Evolutionary conservation across 92 coral and sea anemone species (phyloP), one percentile per base, ranked within the genome.

Genomic region (Siderastrea radians): DNA sequence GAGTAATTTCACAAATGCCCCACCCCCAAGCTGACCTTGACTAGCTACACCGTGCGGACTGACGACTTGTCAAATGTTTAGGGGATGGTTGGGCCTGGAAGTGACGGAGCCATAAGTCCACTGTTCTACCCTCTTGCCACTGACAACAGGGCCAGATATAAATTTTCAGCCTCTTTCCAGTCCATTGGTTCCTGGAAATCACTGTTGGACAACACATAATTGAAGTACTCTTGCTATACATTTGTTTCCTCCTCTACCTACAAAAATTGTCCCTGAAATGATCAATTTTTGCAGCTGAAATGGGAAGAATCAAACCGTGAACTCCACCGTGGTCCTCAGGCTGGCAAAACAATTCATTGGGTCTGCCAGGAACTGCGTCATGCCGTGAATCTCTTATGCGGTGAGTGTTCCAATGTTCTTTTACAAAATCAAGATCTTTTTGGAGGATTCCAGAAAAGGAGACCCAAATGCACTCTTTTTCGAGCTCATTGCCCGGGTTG

Each of bases 401-500:
- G 58, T 91, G 94, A 51, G 91, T 91, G 78, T 91, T 91, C 92
- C 89, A 88, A 68, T 91, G 94, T 67, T 82, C 94, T 88, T 79
- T 81, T 16, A 77, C 74, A n/a, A 67, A 49, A 75, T 84, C 16
- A 3, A 72, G 80, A 61, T 84, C 81, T 51, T 72, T 17, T 61
- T 84, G 87, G 6, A 84, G 44, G 7, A 84, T 53, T 45, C 54
- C 68, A 44, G 80, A 73, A 84, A 84, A 84, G 63, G 72, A 84
- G 57, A 38, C 72, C 87, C 87, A 60, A 11, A 73, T 1, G 14
- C 59, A 48, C 13, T 73, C 81, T 16, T 49, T 62, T 62, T 84
- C 80, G 52, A 84, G 63, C 7, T 84, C 72, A 60, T 84, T 84
- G 7, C 47, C 81, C 59, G 88, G 88, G 57, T 73, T 62, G 49